Evolutionary conservation across 2,113 vertebrate genomes (phyloP).

Genomic region (Halichoerus grypus): DNA sequence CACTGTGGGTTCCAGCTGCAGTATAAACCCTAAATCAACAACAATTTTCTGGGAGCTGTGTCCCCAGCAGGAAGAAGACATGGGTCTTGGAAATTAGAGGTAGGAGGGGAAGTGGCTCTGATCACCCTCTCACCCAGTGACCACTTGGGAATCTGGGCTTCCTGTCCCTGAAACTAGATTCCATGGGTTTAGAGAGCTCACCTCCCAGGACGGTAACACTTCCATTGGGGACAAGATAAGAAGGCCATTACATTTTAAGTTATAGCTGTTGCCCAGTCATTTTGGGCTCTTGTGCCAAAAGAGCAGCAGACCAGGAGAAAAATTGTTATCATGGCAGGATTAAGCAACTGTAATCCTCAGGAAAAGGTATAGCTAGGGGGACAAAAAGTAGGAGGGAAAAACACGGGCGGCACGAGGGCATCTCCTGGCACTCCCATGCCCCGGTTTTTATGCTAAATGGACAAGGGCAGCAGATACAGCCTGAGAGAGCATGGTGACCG

Average conservation of each 20-base stretch:
- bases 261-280: not conserved
- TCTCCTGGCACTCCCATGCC: too few relatives aligned
- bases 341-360: not conserved
- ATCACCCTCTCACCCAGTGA: not conserved
- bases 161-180: not conserved
- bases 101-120: not conserved
- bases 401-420: not conserved
- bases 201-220: not conserved
- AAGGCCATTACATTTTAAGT: not conserved
- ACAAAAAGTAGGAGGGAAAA: not conserved
- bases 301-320: not conserved
- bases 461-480: not conserved
- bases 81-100: not conserved
- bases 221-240: not conserved
- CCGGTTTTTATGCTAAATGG: not conserved
- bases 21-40: not conserved
- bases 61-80: not conserved
- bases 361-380: not conserved
- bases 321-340: not conserved
- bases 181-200: not conserved
- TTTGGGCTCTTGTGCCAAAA: not conserved
- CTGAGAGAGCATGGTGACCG: not conserved
- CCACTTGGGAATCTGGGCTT: not conserved
- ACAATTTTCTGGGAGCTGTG: rapidly evolving
- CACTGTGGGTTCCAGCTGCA: not conserved